Evolutionary conservation across 2,888 invertebrate genomes (phyloP).

Genomic region (Xanthia togata): DNA sequence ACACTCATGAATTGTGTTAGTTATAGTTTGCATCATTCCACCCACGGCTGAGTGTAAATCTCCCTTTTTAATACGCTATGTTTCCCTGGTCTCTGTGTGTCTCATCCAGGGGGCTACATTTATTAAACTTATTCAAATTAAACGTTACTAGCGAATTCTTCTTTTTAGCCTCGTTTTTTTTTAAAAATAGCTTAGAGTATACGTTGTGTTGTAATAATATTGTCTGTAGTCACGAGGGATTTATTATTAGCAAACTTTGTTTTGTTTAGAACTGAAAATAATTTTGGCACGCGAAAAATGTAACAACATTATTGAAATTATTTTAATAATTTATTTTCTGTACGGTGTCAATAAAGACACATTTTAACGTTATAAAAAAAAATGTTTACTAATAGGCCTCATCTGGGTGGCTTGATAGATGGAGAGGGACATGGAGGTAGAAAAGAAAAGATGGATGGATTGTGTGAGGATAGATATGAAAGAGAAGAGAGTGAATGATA

Average conservation of each 20-base stretch:
- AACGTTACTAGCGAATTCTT: not conserved
- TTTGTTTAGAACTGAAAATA: conserved; percentile 46
- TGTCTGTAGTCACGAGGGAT: conserved; percentile 30
- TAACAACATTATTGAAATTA: not conserved
- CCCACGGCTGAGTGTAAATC: too few species aligned
- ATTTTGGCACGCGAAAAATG: conserved; percentile 44
- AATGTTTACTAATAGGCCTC: not conserved
- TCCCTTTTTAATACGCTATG: not conserved
- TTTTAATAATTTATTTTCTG: not conserved
- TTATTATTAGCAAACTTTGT: conserved; percentile 39
- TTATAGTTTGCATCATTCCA: not conserved
- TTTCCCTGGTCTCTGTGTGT: not conserved
- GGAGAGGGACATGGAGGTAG: not conserved
- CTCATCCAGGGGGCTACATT: not conserved
- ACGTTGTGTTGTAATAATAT: conserved; percentile 10
- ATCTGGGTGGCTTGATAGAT: not conserved
- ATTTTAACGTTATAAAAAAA: not conserved
- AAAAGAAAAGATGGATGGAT: not conserved
- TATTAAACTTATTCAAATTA: too few species aligned
- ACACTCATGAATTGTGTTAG: not conserved
- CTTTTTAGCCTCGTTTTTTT: not conserved
- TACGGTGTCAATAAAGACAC: conserved; percentile 1
- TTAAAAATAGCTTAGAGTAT: conserved; percentile 11
- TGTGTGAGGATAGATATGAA: not conserved
- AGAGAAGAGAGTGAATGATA: not conserved